phyloP scores from a whole-genome alignment of 2,113 vertebrate genomes.

The Podarcis cretensis region DNA sequence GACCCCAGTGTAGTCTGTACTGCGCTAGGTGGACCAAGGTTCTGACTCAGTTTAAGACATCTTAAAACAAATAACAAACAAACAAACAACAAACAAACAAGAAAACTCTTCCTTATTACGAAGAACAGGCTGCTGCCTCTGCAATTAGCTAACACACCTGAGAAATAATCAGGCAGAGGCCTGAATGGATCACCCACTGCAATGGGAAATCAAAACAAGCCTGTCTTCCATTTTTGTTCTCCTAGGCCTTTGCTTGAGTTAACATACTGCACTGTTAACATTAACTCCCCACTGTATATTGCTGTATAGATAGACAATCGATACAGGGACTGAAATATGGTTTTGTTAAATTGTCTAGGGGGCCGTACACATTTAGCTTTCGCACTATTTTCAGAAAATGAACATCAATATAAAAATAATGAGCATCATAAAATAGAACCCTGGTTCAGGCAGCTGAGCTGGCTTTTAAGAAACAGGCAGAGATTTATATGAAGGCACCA shows the following conservation, averaged over 20 bases:
- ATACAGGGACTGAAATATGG: slow-evolving; percentile 74
- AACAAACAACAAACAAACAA: background rate
- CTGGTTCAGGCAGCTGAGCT: slow-evolving; percentile 68
- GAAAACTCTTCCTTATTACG: slow-evolving; percentile 46
- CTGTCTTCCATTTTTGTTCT: slow-evolving; percentile 57
- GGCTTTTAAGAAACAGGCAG: slow-evolving; percentile 70
- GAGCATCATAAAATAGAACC: slow-evolving; percentile 73
- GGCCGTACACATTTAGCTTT: slow-evolving; percentile 75
- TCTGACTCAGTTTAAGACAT: too few species aligned
- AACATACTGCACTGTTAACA: slow-evolving; percentile 73
- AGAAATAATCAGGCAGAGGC: slow-evolving; percentile 51
- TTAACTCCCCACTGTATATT: slow-evolving; percentile 70
- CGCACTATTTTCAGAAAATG: slow-evolving; percentile 74
- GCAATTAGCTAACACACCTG: slow-evolving; percentile 61
- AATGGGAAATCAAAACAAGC: slow-evolving; percentile 51
- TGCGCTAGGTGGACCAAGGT: too few species aligned
- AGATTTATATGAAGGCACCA: slow-evolving; percentile 68
- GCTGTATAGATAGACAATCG: slow-evolving; percentile 73
- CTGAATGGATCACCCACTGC: slow-evolving; percentile 46
- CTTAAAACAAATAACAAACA: background rate
- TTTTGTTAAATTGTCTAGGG: slow-evolving; percentile 74
- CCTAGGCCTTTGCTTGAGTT: slow-evolving; percentile 69
- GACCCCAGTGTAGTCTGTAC: too few species aligned
- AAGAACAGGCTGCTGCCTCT: slow-evolving; percentile 53
- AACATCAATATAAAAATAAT: slow-evolving; percentile 78